Conservation (phyloP, 2,113 vertebrate species). For the Gymnocephalus cernua region DNA sequence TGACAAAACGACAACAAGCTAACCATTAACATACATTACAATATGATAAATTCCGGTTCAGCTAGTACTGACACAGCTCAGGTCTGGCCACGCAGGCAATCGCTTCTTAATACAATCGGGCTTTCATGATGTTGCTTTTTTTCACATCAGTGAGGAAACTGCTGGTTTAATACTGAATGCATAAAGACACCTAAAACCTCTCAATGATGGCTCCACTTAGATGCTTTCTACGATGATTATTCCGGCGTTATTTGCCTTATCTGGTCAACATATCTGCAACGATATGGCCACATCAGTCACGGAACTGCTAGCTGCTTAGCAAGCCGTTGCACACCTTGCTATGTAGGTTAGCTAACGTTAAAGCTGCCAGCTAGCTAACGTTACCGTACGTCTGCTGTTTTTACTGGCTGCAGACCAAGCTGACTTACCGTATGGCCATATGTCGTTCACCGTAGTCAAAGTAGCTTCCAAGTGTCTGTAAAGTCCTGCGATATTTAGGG, state of each 20-base stretch:
- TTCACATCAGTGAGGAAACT: slow-evolving; percentile 8
- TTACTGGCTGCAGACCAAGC: slow-evolving; percentile 13
- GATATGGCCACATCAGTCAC: background rate
- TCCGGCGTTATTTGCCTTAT: fast-evolving
- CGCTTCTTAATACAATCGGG: slow-evolving; percentile 59
- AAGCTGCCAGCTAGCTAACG: slow-evolving; percentile 57
- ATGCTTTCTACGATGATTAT: background rate
- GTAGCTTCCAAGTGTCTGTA: background rate
- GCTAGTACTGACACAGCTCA: background rate
- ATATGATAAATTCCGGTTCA: background rate
- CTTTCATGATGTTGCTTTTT: slow-evolving; percentile 64
- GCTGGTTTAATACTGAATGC: background rate
- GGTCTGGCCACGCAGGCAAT: slow-evolving; percentile 69
- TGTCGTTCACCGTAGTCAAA: background rate
- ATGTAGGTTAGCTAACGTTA: slow-evolving; percentile 49
- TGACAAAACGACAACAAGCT: background rate
- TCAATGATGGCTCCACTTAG: background rate
- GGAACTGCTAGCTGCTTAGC: slow-evolving; percentile 24
- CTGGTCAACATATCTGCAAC: background rate
- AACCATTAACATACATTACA: background rate
- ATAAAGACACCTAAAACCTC: background rate
- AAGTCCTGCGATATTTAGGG: background rate
- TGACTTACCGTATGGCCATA: slow-evolving; percentile 43
- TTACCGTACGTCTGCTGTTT: slow-evolving; percentile 32
- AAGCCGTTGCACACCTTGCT: slow-evolving; percentile 54